These are phyloP conservation scores for Scatophagus argus DNA, from an alignment of 2,113 vertebrate genomes.

Conservation along the genomic window DNA sequence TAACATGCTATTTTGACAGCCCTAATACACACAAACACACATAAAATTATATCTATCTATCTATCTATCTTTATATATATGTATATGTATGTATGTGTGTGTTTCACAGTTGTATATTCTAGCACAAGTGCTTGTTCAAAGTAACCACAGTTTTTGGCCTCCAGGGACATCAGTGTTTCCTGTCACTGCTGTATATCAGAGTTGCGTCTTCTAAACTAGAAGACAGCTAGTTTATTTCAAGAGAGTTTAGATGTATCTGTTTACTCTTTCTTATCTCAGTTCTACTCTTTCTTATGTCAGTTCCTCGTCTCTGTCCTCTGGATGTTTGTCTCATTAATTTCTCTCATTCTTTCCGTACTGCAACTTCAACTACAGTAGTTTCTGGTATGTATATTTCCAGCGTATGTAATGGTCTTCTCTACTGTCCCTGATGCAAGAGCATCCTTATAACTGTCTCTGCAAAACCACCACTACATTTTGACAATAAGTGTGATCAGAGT, in stretches of 20 bases:
- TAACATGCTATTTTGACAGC: no score
- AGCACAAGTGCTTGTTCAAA: background rate
- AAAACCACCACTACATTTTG: background rate
- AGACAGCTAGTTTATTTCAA: conserved; percentile 29
- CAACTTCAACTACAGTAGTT: conserved; percentile 44
- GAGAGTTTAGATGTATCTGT: conserved; percentile 34
- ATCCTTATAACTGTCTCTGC: background rate
- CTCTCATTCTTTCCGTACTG: conserved; percentile 19
- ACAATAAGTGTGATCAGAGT: background rate
- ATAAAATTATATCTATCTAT: no score
- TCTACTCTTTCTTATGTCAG: conserved; percentile 48
- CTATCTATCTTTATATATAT: no score
- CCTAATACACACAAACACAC: no score
- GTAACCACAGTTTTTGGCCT: conserved; percentile 3
- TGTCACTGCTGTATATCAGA: conserved; percentile 10
- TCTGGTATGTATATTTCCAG: conserved; percentile 15
- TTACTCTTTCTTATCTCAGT: conserved; percentile 48
- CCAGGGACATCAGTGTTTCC: conserved; percentile 3
- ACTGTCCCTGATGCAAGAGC: background rate
- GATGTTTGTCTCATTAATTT: conserved; percentile 41
- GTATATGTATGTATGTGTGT: no score
- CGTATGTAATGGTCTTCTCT: conserved; percentile 15
- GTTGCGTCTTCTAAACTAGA: background rate
- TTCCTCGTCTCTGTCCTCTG: conserved; percentile 16
- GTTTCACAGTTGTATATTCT: background rate